phyloP scores from a whole-genome alignment of 2,888 invertebrate genomes.

The Cheilosia urbana region DNA sequence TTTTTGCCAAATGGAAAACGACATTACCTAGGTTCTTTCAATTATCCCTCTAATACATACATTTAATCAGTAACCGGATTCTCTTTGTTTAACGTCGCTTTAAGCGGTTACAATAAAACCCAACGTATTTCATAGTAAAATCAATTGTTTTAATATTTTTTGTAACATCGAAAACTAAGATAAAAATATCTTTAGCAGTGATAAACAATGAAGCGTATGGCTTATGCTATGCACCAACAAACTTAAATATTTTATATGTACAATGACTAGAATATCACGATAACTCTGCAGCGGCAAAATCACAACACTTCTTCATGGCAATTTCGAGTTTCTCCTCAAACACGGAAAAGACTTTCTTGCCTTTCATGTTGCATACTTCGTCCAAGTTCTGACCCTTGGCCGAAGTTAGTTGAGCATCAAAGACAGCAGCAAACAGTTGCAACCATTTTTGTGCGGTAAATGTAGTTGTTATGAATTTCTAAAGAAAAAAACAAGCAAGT shows the following conservation, averaged over 20 bases:
- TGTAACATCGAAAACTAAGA: constrained; percentile 43
- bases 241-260: constrained; percentile 20
- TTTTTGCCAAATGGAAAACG: too few relatives aligned
- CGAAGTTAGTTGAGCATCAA: constrained; percentile 85
- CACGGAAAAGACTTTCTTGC: constrained; percentile 85
- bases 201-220: constrained; percentile 23
- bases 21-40: too few relatives aligned
- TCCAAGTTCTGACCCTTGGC: constrained; percentile 86
- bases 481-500: constrained; percentile 73
- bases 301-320: constrained; percentile 86
- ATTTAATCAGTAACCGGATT: too few relatives aligned
- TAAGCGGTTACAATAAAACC: neutral
- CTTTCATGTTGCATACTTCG: constrained; percentile 88
- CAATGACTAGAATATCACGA: constrained; percentile 69
- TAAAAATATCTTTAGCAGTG: constrained; percentile 34
- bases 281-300: constrained; percentile 83
- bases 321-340: constrained; percentile 87
- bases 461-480: constrained; percentile 85
- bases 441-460: constrained; percentile 91
- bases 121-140: constrained; percentile 13
- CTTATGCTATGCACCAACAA: constrained; percentile 33
- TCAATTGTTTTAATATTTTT: constrained; percentile 12
- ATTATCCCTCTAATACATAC: too few relatives aligned
- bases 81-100: too few relatives aligned
- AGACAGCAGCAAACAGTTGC: constrained; percentile 86